phyloP scores from a whole-genome alignment of 64 coral and sea anemone genomes.

The Stichodactyla mertensii region DNA sequence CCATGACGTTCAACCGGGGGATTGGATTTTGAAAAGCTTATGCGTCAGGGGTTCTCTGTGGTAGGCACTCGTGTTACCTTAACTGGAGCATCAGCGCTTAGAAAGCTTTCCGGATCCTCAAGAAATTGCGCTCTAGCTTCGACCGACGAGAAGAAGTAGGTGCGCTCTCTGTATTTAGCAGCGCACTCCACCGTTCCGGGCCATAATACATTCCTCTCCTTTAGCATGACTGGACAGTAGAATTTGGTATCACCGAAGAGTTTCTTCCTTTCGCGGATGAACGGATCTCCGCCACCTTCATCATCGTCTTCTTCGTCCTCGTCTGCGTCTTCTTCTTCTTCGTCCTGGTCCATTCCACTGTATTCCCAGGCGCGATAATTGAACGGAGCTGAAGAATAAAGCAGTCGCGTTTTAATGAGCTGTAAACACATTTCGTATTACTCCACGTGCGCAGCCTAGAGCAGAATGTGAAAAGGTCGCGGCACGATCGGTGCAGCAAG shows the following conservation, averaged over 20 bases:
- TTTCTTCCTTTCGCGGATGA: constrained; percentile 79
- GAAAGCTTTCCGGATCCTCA: constrained; percentile 58
- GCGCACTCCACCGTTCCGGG: constrained; percentile 80
- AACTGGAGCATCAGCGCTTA: constrained; percentile 52
- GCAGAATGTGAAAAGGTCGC: no score
- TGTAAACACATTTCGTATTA: not conserved
- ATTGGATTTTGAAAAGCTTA: no score
- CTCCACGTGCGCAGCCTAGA: no score
- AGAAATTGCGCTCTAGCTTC: constrained; percentile 66
- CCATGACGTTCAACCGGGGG: no score
- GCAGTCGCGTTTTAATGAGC: not conserved
- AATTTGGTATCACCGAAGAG: constrained; percentile 88
- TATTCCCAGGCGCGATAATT: constrained; percentile 94
- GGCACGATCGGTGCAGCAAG: no score
- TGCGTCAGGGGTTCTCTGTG: not conserved
- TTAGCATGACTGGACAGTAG: constrained; percentile 89
- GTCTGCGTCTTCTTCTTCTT: constrained; percentile 88
- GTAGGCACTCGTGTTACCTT: constrained; percentile 44
- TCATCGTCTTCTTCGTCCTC: constrained; percentile 93
- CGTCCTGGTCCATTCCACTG: constrained; percentile 97
- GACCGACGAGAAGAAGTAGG: constrained; percentile 75
- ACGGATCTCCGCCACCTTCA: constrained; percentile 73
- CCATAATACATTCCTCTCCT: constrained; percentile 87
- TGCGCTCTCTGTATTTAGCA: constrained; percentile 81
- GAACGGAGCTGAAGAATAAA: constrained; percentile 51